Evolutionary conservation across 2,113 vertebrate genomes (phyloP).

Genomic region (Prionailurus viverrinus): DNA sequence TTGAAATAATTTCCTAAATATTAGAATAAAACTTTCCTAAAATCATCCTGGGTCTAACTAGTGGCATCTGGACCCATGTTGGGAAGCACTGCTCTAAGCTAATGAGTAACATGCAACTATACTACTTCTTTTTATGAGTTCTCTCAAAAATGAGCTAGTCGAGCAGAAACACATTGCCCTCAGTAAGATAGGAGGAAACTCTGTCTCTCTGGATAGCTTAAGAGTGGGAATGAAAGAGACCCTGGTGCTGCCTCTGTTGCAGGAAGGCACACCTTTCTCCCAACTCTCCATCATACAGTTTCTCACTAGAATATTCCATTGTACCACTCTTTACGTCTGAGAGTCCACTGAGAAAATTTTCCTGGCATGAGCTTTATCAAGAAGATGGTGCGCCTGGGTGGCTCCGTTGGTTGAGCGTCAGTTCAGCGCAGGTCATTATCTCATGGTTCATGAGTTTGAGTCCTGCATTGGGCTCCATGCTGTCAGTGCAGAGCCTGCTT

Average conservation of each 20-base stretch:
- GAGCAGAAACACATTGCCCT: background rate
- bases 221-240: background rate
- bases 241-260: background rate
- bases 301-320: background rate
- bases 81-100: background rate
- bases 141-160: background rate
- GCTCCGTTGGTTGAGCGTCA: too few relatives aligned
- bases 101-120: background rate
- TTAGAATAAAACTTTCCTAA: background rate
- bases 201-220: background rate
- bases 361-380: background rate
- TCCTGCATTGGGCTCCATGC: too few relatives aligned
- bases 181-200: background rate
- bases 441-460: too few relatives aligned
- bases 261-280: background rate
- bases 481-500: too few relatives aligned
- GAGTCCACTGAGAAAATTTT: background rate
- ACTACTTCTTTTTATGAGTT: background rate
- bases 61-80: background rate
- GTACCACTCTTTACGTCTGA: background rate
- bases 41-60: background rate
- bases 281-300: background rate
- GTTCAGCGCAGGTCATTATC: too few relatives aligned
- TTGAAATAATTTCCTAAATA: background rate
- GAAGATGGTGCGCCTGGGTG: too few relatives aligned